Base-by-base conservation (phyloP, 2,113 vertebrate species). In the Beaufortia kweichowensis region DNA sequence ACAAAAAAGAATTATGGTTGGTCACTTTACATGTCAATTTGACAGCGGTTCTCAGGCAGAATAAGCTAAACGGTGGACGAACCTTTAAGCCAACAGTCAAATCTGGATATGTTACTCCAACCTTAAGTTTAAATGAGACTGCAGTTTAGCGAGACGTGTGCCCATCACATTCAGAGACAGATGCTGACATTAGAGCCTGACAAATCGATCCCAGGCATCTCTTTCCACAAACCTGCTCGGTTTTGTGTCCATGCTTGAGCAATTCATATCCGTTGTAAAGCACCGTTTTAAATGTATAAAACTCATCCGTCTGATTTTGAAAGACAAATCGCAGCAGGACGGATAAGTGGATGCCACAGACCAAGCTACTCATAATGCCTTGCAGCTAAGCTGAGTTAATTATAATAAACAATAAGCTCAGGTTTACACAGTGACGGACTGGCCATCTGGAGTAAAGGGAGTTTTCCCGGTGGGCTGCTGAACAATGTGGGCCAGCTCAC, bases 211-310 rank as follows among this genome's bases (percentile, higher is more conserved):
- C 46, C 60, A 82, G 64, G 78, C 71, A 43, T 61, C 73, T 63
- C 80, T 53, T 26, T 64, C 78, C 48, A 78, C 72, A 79, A 6
- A 87, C 76, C 77, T 83, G 59, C 79, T 85, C 80, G 63, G 80
- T 77, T 85, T 85, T 78, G 76, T 5, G 26, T 66, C 73, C 74
- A 29, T 55, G 31, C 73, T 41, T 53, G 55, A 2, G 10, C 78
- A 78, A 86, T 77, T 83, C 66, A 56, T 85, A 83, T 46, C 60
- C 80, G 82, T 74, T 80, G 79, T 66, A 67, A 77, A 84, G 89
- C 62, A 48, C 64, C 77, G 73, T 56, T 72, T 14, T 46, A 46
- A 46, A 46, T 60, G 86, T 84, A 71, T 76, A 80, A 83, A 85
- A 82, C 79, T 66, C 71, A 84, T 85, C 85, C 86, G 19, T 64